Conservation (phyloP, 2,113 vertebrate species). For the Sapayoa aenigma region DNA sequence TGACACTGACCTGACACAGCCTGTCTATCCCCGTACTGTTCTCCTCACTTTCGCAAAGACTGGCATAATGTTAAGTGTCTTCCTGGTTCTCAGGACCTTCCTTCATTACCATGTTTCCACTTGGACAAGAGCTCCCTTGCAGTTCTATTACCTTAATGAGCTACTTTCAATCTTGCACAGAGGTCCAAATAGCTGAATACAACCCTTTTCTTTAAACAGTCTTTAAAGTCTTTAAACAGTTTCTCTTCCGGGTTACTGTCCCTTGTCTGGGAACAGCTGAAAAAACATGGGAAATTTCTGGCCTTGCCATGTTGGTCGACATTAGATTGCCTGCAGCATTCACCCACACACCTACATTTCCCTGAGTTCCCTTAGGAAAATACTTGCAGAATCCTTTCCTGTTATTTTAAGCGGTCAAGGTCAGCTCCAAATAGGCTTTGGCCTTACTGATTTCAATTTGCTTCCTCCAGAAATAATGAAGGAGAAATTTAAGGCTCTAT, state of each 20-base stretch:
- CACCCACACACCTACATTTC: neutral
- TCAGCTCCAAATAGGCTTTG: neutral
- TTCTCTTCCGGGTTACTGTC: neutral
- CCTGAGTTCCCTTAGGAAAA: neutral
- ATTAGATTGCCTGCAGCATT: neutral
- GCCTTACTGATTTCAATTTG: neutral
- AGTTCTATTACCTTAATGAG: neutral
- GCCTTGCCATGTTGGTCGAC: neutral
- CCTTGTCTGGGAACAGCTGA: neutral
- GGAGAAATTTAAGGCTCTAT: neutral
- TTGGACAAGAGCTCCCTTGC: neutral
- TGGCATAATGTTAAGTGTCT: neutral
- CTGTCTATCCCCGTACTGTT: neutral
- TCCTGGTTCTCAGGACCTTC: neutral
- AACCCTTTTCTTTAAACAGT: neutral
- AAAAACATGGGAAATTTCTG: neutral
- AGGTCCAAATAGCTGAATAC: neutral
- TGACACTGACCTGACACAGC: neutral
- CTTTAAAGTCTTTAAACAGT: neutral
- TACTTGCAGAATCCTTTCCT: neutral
- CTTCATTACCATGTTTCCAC: neutral
- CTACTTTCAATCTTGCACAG: neutral
- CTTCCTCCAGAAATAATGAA: neutral
- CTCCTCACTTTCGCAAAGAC: neutral
- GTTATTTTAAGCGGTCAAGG: neutral